A percentile compares a stretch with the other conserved stretches of the same genome.
Evolutionary conservation across 2,113 vertebrate species (phyloP).

Genomic region (Proterorhinus semilunaris): DNA sequence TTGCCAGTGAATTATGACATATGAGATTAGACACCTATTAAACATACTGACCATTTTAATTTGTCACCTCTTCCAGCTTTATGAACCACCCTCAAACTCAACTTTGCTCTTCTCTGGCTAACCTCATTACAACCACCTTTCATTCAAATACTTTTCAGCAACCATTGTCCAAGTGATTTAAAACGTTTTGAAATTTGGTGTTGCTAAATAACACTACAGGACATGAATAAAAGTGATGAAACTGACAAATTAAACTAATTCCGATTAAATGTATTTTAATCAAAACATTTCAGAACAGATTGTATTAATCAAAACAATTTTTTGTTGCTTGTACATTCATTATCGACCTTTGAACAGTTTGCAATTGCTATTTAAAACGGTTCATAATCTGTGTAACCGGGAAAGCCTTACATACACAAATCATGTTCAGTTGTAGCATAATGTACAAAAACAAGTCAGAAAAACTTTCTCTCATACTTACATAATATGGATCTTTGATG

Average conservation of each 20-base stretch:
- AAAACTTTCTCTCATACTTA: slow-evolving; percentile 67
- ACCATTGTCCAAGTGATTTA: slow-evolving; percentile 24
- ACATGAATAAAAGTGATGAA: background rate
- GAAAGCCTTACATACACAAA: too few relatives aligned
- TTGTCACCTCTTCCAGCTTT: slow-evolving; percentile 5
- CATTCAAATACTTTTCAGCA: slow-evolving; percentile 9
- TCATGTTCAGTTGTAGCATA: background rate
- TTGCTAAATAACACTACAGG: too few relatives aligned
- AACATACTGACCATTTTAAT: slow-evolving; percentile 2
- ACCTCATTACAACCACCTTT: background rate
- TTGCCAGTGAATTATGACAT: slow-evolving; percentile 6
- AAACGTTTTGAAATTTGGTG: slow-evolving; percentile 5
- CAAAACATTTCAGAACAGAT: too few relatives aligned
- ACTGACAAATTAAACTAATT: too few relatives aligned
- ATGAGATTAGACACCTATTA: slow-evolving; percentile 7
- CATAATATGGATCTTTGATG: slow-evolving; percentile 89
- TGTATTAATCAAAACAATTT: too few relatives aligned
- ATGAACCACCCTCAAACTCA: background rate
- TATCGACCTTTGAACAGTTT: too few relatives aligned
- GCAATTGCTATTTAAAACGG: too few relatives aligned
- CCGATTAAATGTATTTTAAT: too few relatives aligned
- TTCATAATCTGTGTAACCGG: too few relatives aligned
- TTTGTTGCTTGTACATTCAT: too few relatives aligned
- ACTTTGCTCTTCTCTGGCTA: background rate
- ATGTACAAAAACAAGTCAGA: background rate